Percentiles rank a stretch among this genome's conserved stretches.
Conservation (phyloP, 1,140 invertebrate species). For the Vollenhovia emeryi region DNA sequence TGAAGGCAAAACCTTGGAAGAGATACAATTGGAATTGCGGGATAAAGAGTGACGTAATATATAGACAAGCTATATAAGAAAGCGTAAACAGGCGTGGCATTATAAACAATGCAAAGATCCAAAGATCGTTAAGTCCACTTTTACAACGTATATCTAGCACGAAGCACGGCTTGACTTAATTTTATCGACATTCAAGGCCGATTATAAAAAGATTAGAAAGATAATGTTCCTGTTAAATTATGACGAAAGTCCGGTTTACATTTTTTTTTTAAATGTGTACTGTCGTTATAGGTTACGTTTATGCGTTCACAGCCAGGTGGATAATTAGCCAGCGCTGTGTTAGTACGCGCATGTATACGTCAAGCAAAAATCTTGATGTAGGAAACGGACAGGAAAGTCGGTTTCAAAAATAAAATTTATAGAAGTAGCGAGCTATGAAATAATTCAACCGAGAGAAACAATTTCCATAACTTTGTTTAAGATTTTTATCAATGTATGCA, state of each 20-base stretch:
- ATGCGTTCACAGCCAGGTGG: not conserved
- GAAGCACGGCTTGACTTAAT: not conserved
- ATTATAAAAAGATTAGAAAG: constrained; percentile 15
- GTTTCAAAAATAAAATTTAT: not conserved
- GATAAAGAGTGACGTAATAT: constrained; percentile 53
- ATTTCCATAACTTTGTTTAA: not conserved
- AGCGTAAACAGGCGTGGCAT: constrained; percentile 24
- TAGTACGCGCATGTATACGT: not conserved
- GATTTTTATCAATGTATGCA: not conserved
- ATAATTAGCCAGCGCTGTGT: not conserved
- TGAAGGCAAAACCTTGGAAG: constrained; percentile 88
- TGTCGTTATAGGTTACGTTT: not conserved
- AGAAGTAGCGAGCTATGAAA: not conserved
- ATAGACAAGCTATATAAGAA: constrained; percentile 37
- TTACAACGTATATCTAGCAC: constrained; percentile 1
- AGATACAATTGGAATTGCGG: constrained; percentile 84
- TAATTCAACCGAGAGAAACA: not conserved
- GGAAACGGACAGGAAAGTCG: not conserved
- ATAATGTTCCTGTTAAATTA: constrained; percentile 11
- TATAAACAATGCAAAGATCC: constrained; percentile 8
- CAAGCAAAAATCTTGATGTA: not conserved
- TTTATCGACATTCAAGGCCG: not conserved
- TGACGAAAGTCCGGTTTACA: not conserved
- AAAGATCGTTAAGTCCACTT: not conserved
- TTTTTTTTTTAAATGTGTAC: not conserved